A percentile compares a stretch with the other conserved stretches of the same genome.
These are phyloP conservation scores for Rhinichthys klamathensis DNA, from an alignment of 2,113 vertebrate species.

Conservation along the genomic window DNA sequence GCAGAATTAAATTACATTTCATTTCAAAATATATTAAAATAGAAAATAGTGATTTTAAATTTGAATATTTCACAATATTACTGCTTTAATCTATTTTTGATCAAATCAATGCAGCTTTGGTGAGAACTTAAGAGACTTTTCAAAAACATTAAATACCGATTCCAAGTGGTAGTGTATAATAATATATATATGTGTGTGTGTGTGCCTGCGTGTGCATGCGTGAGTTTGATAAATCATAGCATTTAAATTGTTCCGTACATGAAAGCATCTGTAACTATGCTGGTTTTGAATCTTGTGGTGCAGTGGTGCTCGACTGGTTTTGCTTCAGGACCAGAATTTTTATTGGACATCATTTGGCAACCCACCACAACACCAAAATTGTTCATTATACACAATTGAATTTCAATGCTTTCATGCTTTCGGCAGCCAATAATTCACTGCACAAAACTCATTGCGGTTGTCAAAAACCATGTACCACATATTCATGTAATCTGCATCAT, in stretches of 20 bases:
- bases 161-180: too few relatives aligned
- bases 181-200: too few relatives aligned
- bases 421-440: conserved; percentile 15
- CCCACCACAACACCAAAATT: conserved; percentile 24
- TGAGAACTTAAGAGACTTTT: too few relatives aligned
- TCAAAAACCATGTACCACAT: background rate
- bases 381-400: conserved; percentile 18
- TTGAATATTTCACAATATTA: too few relatives aligned
- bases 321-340: conserved; percentile 23
- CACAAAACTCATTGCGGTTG: background rate
- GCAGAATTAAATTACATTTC: too few relatives aligned
- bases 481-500: background rate
- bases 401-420: conserved; percentile 14
- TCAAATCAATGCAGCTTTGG: too few relatives aligned
- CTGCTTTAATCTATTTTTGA: too few relatives aligned
- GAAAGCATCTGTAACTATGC: background rate
- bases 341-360: conserved; percentile 16
- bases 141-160: too few relatives aligned
- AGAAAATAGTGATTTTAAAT: too few relatives aligned
- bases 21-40: too few relatives aligned
- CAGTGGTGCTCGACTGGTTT: conserved; percentile 4
- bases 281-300: background rate
- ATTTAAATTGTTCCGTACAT: background rate
- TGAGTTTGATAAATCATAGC: background rate
- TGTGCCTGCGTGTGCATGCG: too few relatives aligned